Percentiles rank a stretch among this genome's conserved stretches.
phyloP scores from a whole-genome alignment of 1,140 invertebrate species.

The Sipha flava region DNA sequence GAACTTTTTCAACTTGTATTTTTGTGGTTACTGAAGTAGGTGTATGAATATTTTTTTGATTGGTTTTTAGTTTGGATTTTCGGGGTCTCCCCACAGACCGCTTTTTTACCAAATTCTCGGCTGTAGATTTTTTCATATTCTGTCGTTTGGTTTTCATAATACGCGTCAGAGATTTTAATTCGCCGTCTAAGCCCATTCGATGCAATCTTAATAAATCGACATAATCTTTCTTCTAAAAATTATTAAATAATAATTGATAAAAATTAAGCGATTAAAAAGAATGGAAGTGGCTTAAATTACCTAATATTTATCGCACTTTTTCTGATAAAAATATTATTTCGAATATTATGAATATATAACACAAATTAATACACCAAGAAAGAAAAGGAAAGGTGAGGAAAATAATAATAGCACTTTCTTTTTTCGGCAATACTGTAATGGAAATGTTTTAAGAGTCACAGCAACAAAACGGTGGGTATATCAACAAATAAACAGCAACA shows the following conservation, averaged over 20 bases:
- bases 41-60: no score
- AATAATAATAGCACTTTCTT: no score
- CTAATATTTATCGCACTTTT: no score
- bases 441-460: no score
- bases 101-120: not conserved
- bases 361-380: no score
- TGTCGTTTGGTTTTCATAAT: not conserved
- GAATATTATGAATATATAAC: no score
- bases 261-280: not conserved
- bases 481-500: no score
- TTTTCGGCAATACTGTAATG: no score
- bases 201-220: not conserved
- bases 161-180: not conserved
- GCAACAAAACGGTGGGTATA: no score
- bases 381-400: no score
- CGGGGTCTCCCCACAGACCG: not conserved
- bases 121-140: not conserved
- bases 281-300: no score
- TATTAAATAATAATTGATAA: not conserved
- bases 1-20: not conserved
- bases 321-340: no score
- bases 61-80: not conserved
- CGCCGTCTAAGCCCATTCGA: not conserved
- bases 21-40: not conserved
- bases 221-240: not conserved